Evolutionary conservation across 2,113 vertebrate species (phyloP).

Genomic region (Toxotes jaculatrix): DNA sequence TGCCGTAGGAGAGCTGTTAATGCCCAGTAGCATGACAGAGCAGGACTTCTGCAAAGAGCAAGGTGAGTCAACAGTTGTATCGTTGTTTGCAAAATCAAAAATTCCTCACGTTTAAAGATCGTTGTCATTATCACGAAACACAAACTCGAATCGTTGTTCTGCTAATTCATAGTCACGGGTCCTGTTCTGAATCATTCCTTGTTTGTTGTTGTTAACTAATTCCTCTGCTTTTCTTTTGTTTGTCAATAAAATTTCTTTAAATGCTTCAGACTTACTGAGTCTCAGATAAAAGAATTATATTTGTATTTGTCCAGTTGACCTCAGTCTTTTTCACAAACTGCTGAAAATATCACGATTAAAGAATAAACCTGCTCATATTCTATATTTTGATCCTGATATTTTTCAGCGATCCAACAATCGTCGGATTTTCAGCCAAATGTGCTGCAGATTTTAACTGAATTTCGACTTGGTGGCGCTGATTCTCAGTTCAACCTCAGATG

Average conservation of each 20-base stretch:
- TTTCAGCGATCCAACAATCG: too few species aligned
- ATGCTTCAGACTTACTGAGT: too few species aligned
- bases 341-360: too few species aligned
- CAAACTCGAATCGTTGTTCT: background rate
- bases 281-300: too few species aligned
- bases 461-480: too few species aligned
- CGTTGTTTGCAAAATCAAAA: background rate
- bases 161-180: background rate
- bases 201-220: background rate
- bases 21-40: slow-evolving; percentile 91
- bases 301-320: too few species aligned
- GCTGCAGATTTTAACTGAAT: too few species aligned
- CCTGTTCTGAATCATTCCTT: background rate
- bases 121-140: background rate
- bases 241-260: background rate
- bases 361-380: too few species aligned
- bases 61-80: slow-evolving; percentile 82
- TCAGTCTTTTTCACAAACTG: too few species aligned
- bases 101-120: background rate
- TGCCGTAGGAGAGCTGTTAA: slow-evolving; percentile 92
- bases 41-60: slow-evolving; percentile 93
- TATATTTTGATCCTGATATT: too few species aligned
- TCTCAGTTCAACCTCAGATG: too few species aligned
- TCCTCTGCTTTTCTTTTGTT: background rate
- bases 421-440: too few species aligned